Evolutionary conservation across 35 echinoderm and acorn worm genomes (phyloP).

Genomic region (Anneissia japonica): DNA sequence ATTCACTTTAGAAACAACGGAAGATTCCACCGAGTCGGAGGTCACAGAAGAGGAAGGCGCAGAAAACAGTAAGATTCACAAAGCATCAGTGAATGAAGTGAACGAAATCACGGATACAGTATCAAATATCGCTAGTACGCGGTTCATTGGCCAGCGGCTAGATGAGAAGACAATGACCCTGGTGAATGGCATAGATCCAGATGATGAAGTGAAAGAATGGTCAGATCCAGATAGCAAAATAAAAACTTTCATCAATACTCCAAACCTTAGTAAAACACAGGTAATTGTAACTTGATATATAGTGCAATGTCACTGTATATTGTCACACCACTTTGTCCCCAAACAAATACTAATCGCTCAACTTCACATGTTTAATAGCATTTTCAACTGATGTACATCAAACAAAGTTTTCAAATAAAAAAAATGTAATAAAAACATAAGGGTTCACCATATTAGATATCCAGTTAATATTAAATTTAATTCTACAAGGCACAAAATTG

Average conservation of each 20-base stretch:
- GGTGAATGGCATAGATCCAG: conserved; percentile 62
- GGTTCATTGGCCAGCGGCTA: conserved; percentile 57
- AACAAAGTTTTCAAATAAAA: too few relatives aligned
- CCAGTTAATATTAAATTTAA: too few relatives aligned
- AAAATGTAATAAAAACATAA: too few relatives aligned
- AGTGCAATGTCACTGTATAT: neutral
- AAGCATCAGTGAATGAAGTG: conserved; percentile 65
- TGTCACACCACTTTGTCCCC: neutral
- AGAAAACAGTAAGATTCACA: conserved; percentile 44
- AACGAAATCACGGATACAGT: conserved; percentile 73
- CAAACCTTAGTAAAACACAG: neutral
- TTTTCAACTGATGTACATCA: too few relatives aligned
- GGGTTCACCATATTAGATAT: too few relatives aligned
- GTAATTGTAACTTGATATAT: too few relatives aligned
- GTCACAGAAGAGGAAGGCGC: neutral
- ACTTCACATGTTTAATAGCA: too few relatives aligned
- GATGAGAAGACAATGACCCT: conserved; percentile 69
- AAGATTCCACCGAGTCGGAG: neutral
- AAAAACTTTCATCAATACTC: neutral
- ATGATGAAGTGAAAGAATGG: conserved; percentile 50
- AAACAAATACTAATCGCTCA: too few relatives aligned
- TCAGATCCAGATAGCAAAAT: neutral
- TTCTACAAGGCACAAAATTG: too few relatives aligned
- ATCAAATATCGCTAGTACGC: conserved; percentile 71
- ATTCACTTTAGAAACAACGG: neutral